Evolutionary conservation across 2,797 vertebrate genomes (phyloP), one percentile per base, ranked within the genome.

Genomic region (Gambelia wislizenii): DNA sequence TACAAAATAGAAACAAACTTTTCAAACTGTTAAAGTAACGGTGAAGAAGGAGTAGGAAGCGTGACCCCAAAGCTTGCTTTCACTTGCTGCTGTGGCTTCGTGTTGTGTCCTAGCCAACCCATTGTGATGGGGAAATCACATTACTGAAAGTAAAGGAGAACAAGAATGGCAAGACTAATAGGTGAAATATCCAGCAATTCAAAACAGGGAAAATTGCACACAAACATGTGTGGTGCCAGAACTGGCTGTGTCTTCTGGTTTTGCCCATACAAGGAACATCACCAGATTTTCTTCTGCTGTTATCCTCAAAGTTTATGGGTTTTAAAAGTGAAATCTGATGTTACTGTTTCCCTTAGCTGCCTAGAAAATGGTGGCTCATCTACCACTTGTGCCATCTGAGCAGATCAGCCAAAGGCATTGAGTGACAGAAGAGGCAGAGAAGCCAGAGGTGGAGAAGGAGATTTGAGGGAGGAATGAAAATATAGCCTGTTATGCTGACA

Each of bases 401-500:
- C 30, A 78, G 61, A 59, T 82, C 36, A 56, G 33, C 25, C 27
- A 64, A 16, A 67, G 75, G 2, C 44, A 79, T 1, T 39, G 59
- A 86, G 8, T 52, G 22, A 36, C 61, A 61, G 39, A 87, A 42
- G 30, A 54, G 54, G 67, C 56, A 54, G 74, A 70, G 18, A 69
- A 69, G 47, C 77, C 18, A 44, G 72, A 84, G 75, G 47, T 56
- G 22, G 22, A 61, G 27, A 74, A 49, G 27, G 75, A n/a, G 64
- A 78, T 84, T 56, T 69, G 30, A 39, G 49, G 64, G 36, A 70
- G 61, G 72, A 70, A 36, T 84, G 36, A 84, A 89, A 89, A 78
- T 54, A 56, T 84, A 70, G 82, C 39, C 42, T 78, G 39, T 72
- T 83, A 74, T 36, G 25, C 42, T 49, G 78, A 52, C 49, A 87